Evolutionary conservation across 2,113 vertebrate species (phyloP).

Genomic region (Todiramphus chloris): DNA sequence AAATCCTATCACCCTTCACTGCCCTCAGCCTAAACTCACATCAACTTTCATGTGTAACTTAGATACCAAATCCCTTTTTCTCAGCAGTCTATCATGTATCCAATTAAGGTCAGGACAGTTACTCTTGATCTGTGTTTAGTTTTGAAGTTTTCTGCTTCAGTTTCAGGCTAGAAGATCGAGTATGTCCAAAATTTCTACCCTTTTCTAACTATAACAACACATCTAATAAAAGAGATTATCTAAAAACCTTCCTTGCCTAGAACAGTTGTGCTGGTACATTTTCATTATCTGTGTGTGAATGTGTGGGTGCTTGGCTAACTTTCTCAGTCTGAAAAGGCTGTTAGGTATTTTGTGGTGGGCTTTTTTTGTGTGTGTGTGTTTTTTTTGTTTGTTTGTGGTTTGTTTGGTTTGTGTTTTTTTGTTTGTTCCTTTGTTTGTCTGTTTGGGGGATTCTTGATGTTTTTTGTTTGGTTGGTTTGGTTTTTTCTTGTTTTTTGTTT

Average conservation of each 20-base stretch:
- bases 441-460: too few species aligned
- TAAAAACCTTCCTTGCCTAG: neutral
- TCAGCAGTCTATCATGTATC: neutral
- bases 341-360: neutral
- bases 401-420: too few species aligned
- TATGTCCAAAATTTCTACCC: neutral
- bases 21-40: neutral
- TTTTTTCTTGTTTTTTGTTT: too few species aligned
- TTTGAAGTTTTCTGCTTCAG: neutral
- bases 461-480: too few species aligned
- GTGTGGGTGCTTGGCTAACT: neutral
- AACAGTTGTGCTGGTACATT: neutral
- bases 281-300: neutral
- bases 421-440: too few species aligned
- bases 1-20: neutral
- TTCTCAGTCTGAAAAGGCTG: neutral
- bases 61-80: neutral
- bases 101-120: neutral
- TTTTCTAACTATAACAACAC: neutral
- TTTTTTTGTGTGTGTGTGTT: too few species aligned
- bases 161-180: neutral
- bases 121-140: neutral
- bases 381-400: too few species aligned
- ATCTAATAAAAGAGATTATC: neutral
- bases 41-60: neutral